Percentiles rank a stretch among this genome's conserved stretches.
Conservation (phyloP, 2,888 invertebrate genomes). For the Fragum sueziense region DNA sequence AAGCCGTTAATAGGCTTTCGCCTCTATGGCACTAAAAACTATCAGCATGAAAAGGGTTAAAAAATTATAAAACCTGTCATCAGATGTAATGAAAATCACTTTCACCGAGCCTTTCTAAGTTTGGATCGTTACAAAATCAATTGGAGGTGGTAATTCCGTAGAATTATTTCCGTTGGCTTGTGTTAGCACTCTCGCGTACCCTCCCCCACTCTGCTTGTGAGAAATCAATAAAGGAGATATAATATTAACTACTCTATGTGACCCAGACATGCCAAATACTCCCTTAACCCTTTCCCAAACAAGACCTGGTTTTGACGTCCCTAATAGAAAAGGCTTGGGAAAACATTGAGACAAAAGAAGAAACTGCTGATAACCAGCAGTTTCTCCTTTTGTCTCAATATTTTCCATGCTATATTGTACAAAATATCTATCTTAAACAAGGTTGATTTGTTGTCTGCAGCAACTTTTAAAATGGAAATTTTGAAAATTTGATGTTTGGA, state of each 20-base stretch:
- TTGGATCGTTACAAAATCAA: conserved; percentile 15
- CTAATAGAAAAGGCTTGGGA: too few species aligned
- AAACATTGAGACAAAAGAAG: too few species aligned
- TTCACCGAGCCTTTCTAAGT: not conserved
- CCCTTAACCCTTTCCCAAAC: not conserved
- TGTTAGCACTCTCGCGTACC: conserved; percentile 15
- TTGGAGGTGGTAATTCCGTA: conserved; percentile 7
- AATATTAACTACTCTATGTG: conserved; percentile 18
- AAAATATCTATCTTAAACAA: too few species aligned
- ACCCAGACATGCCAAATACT: conserved; percentile 14
- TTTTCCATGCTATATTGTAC: too few species aligned
- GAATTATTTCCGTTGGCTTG: conserved; percentile 17
- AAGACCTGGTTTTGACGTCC: not conserved
- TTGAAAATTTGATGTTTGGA: too few species aligned
- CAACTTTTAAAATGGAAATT: too few species aligned
- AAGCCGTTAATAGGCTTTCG: too few species aligned
- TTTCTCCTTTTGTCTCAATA: too few species aligned
- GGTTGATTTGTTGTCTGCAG: too few species aligned
- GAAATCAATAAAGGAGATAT: conserved; percentile 19
- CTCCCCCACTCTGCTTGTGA: conserved; percentile 20
- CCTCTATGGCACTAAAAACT: too few species aligned
- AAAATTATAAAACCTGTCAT: not conserved
- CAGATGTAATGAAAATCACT: not conserved
- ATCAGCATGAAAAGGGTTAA: not conserved
- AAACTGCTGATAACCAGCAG: too few species aligned